Conservation (phyloP, 2,888 invertebrate species). For the Saturnia japonica region DNA sequence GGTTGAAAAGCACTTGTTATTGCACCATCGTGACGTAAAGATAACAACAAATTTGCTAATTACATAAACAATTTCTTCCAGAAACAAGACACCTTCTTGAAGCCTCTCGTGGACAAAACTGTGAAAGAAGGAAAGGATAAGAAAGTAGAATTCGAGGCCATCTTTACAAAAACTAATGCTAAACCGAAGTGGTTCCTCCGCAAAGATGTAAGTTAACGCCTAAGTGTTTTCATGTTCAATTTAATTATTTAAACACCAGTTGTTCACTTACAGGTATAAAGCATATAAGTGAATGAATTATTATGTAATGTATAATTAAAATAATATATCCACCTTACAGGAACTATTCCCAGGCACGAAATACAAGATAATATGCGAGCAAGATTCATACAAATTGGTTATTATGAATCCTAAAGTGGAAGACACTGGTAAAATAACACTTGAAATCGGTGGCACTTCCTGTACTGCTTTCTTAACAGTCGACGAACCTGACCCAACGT, state of each 20-base stretch:
- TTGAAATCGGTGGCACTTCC: constrained; percentile 95
- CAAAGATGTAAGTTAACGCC: constrained; percentile 89
- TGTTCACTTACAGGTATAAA: background rate
- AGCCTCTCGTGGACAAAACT: constrained; percentile 96
- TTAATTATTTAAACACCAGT: background rate
- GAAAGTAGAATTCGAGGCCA: constrained; percentile 95
- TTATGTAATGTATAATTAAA: background rate
- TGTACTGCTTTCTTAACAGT: constrained; percentile 96
- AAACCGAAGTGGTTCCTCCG: constrained; percentile 96
- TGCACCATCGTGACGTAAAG: constrained; percentile 45
- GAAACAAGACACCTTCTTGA: constrained; percentile 97
- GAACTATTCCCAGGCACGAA: constrained; percentile 98
- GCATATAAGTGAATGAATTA: background rate
- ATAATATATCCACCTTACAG: constrained; percentile 68
- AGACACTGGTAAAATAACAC: constrained; percentile 97
- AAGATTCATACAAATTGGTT: constrained; percentile 94
- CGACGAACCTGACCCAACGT: constrained; percentile 97
- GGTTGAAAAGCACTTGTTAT: constrained; percentile 74
- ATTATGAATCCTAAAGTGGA: constrained; percentile 96
- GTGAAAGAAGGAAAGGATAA: constrained; percentile 98
- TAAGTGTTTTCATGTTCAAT: background rate
- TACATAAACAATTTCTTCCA: constrained; percentile 68
- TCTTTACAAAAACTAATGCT: constrained; percentile 97
- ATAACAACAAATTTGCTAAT: constrained; percentile 48
- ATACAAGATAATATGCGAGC: constrained; percentile 97